These are phyloP conservation scores for Sceloporus tristichus DNA, from an alignment of 2,113 vertebrate species.

Conservation along the genomic window DNA sequence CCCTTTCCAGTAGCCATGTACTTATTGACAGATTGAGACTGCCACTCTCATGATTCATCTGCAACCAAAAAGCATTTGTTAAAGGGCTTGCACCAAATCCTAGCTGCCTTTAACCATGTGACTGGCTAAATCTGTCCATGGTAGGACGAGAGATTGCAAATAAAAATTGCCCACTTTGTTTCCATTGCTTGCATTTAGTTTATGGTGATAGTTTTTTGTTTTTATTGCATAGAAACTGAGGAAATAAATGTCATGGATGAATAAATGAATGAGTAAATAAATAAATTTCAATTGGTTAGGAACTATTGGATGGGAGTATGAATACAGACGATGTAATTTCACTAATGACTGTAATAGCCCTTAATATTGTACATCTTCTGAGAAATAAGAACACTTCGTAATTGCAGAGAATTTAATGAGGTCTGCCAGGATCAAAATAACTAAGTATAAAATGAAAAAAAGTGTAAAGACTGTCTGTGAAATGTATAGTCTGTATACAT, in stretches of 20 bases:
- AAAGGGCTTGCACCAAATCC: no score
- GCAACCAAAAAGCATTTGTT: no score
- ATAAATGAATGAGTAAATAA: neutral
- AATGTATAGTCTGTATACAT: neutral
- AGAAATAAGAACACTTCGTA: neutral
- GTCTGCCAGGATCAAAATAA: neutral
- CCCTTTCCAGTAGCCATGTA: no score
- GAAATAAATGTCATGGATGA: neutral
- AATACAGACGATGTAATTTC: neutral
- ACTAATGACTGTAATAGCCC: neutral
- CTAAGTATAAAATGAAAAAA: neutral
- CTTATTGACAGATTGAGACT: no score
- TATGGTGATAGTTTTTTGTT: neutral
- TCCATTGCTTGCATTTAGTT: no score
- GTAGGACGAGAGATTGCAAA: no score
- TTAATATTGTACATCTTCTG: neutral
- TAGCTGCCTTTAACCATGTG: no score
- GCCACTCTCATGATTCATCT: no score
- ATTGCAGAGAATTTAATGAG: neutral
- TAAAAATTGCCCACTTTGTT: neutral
- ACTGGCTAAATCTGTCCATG: no score
- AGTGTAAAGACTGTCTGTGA: neutral
- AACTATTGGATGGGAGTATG: neutral
- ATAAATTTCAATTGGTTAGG: neutral
- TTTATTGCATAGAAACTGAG: neutral